Base-by-base conservation (phyloP, 23 tunicate species). In the Botrylloides violaceus region DNA sequence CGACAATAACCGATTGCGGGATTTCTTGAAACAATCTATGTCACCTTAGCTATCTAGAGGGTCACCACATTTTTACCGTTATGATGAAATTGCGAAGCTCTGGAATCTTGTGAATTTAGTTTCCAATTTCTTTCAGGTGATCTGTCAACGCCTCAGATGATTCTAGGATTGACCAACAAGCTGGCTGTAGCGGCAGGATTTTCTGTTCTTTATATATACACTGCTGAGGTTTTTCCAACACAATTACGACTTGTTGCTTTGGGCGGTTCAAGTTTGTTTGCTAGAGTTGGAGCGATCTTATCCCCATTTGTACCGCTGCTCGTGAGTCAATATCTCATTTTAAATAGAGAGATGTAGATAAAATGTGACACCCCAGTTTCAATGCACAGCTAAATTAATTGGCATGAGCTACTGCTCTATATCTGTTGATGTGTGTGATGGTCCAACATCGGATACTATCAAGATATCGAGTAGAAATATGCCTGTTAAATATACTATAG, bases 201-300 rank as follows among this genome's bases (percentile, higher is more conserved):
- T 49, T 25, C 76, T 32, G 71, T 87, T 22, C 29, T 87, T 18
- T 87, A 87, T 47, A 61, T 87, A 4, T 87, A 81, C 58, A 60
- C 78, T 6, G 66, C 78, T 23, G 95, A 87, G 63, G 70, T 87
- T 18, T 87, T 81, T 58, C 95, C 95, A 1, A 81, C 95, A 29
- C 80, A 80, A 1, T 71, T 87, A 23, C 70, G 95, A 29, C 12
- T 80, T 30, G 77, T 87, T 24, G 76, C 83, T 12, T 30, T 87
- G 24, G 87, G 87, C 18, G 34, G 71, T 5, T 70, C 79, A 22
- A 81, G 87, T 23, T 80, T 70, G 22, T 35, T 76, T 29, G 87
- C 83, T n/a, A 61, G 95, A 60, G 57, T 87, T n/a, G 95, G 95
- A 9, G 87, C 95, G 4, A 81, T 87, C 19, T 53, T 87, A 24